Percentiles rank a stretch among this genome's conserved stretches.
phyloP scores from a whole-genome alignment of 1,140 invertebrate species.

The Antheraea mylitta region DNA sequence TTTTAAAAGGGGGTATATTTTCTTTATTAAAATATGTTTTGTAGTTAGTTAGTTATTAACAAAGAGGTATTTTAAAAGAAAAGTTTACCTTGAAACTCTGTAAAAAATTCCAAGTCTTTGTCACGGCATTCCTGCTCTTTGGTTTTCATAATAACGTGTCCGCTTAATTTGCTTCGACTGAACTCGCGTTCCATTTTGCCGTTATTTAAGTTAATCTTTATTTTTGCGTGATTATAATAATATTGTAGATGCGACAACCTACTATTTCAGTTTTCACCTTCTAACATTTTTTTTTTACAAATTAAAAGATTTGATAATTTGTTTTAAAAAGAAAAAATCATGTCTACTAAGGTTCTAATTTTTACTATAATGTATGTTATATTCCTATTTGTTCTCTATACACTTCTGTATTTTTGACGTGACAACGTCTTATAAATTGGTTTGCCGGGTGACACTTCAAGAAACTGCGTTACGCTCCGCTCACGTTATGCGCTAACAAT shows the following conservation, averaged over 20 bases:
- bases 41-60: too few relatives aligned
- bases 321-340: too few relatives aligned
- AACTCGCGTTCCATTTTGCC: neutral
- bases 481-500: too few relatives aligned
- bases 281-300: neutral
- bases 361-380: too few relatives aligned
- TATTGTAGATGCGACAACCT: neutral
- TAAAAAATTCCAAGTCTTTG: neutral
- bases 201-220: neutral
- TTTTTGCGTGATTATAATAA: neutral
- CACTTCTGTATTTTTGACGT: too few relatives aligned
- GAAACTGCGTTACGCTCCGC: too few relatives aligned
- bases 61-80: neutral
- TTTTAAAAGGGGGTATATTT: neutral
- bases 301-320: too few relatives aligned
- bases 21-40: too few relatives aligned
- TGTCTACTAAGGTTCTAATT: too few relatives aligned
- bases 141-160: neutral
- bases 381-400: too few relatives aligned
- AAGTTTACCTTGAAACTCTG: neutral
- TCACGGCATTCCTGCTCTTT: neutral
- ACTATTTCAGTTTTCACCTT: neutral
- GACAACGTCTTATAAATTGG: too few relatives aligned
- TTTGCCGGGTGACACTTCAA: too few relatives aligned
- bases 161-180: neutral